Evolutionary conservation across 2,113 vertebrate species (phyloP), one percentile per base, ranked within the genome.

Genomic region (Paradoxurus hermaphroditus): DNA sequence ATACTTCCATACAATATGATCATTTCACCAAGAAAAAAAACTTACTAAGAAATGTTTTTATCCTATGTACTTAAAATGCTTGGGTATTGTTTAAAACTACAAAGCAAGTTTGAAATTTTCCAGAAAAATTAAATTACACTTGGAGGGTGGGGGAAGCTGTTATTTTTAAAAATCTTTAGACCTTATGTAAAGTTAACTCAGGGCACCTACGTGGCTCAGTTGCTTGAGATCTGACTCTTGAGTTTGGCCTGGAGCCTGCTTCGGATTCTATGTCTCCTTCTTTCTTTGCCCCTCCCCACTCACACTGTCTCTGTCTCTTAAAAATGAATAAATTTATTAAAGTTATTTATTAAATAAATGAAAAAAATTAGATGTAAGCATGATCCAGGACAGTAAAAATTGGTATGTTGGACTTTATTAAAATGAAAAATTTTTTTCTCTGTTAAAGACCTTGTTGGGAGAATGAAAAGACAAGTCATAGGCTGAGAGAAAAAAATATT

Each of bases 91-190:
- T 73, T 49, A 78, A 94, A 94, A 62, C 88, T 90, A 8, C 44
- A 78, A 95, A 93, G n/a, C 49, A 34, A 34, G 21, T 34, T 65
- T 94, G 65, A 92, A 5, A 39, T 95, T 94, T 94, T 65, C 90
- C 90, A 90, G 96, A 97, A 97, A 83, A 91, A 97, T 88, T 79
- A 88, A 94, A 84, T 85, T 96, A 77, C 72, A 96, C 83, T 93
- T 7, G 53, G 53, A 21, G 19, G 56, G 91, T 90, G 92, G 92
- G 78, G 96, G 67, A 95, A 73, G 23, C 23, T 73, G 44, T 2
- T 0, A 67, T 85, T 92, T 89, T 82, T 77, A 62, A 36, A 53
- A 77, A n/a, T 68, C 49, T 86, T 93, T 9, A 53, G 65, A 70
- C 56, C 56, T 92, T 75, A 67, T 88, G 63, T 56, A 56, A 56